Base-by-base conservation (phyloP, 2,888 invertebrate species). In the Argyra leucocephala region DNA sequence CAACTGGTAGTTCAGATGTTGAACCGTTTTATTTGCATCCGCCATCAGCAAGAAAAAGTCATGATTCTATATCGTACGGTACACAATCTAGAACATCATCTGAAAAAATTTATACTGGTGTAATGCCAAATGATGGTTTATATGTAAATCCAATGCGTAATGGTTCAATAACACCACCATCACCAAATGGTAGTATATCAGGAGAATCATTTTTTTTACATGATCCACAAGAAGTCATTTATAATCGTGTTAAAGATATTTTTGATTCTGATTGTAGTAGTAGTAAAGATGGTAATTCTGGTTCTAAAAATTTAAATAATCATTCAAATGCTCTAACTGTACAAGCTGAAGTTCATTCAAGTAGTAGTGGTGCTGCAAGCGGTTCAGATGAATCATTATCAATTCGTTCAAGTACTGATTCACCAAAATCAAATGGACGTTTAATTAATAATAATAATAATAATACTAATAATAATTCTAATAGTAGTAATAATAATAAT, bases 271-370 rank as follows among this genome's bases (percentile, higher is more conserved):
- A 80, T 66, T 75, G 78, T 66, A 77, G 77, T 70, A 76, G 73
- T 66, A 75, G 74, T 64, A 72, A 72, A 61, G 75, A 76, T 31
- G 70, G 68, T 24, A 72, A 69, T 65, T 68, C 68, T 7, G 67
- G 68, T 63, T 63, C 67, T 71, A 57, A 59, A 67, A 60, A 67
- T 65, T 37, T 67, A 67, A 24, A 62, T 24, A 22, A 22, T 36
- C 71, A 71, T 67, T 69, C 67, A 68, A 76, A 79, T 69, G 83
- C 82, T 4, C 79, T 85, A 78, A 85, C 83, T 69, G 91, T 92
- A 71, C 91, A 91, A 85, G 92, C 91, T 61, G 92, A 92, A 80
- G 88, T 92, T 63, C 92, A 93, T 81, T 88, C 88, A n/a, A 85
- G 85, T 67, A 86, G 85, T 70, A 84, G 84, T 70, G 86, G 85